A percentile compares a stretch with the other conserved stretches of the same genome.
phyloP scores from a whole-genome alignment of 2,113 vertebrate genomes.

The Xenopus borealis region DNA sequence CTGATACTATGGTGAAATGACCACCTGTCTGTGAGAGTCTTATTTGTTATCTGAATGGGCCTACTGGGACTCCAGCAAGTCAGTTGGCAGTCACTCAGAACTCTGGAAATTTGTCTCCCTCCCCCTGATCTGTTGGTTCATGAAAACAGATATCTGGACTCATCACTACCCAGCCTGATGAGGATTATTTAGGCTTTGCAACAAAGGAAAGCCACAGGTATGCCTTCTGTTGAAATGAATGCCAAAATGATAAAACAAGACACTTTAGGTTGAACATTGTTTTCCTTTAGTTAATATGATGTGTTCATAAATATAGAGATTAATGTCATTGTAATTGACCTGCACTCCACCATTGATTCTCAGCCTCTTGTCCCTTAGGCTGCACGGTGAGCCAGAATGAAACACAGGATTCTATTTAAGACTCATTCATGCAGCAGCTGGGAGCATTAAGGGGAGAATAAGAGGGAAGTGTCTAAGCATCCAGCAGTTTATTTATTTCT shows the following conservation, averaged over 20 bases:
- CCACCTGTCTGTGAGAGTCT: constrained; percentile 50
- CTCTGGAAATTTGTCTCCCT: constrained; percentile 38
- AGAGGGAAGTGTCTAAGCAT: constrained; percentile 57
- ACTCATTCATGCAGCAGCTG: constrained; percentile 60
- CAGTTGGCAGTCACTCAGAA: constrained; percentile 50
- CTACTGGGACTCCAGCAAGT: constrained; percentile 40
- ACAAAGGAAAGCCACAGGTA: constrained; percentile 40
- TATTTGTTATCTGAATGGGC: constrained; percentile 46
- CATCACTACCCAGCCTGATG: constrained; percentile 45
- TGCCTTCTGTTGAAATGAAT: constrained; percentile 19
- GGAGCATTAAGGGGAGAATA: constrained; percentile 52
- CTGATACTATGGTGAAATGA: constrained; percentile 40
- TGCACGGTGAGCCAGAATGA: constrained; percentile 54
- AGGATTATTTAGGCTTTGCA: constrained; percentile 48
- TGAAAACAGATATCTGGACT: constrained; percentile 39
- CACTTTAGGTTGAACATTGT: neutral
- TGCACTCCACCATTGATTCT: constrained; percentile 37
- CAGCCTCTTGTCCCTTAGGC: constrained; percentile 54
- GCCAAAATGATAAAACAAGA: constrained; percentile 24
- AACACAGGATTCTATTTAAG: constrained; percentile 53
- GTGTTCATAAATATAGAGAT: constrained; percentile 31
- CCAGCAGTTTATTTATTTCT: constrained; percentile 62
- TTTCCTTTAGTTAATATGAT: constrained; percentile 26
- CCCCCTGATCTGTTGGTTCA: constrained; percentile 41
- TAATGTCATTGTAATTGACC: constrained; percentile 34